Evolutionary conservation across 2,888 invertebrate species (phyloP), one percentile per base, ranked within the genome.

Genomic region (Hoplodrina blanda): DNA sequence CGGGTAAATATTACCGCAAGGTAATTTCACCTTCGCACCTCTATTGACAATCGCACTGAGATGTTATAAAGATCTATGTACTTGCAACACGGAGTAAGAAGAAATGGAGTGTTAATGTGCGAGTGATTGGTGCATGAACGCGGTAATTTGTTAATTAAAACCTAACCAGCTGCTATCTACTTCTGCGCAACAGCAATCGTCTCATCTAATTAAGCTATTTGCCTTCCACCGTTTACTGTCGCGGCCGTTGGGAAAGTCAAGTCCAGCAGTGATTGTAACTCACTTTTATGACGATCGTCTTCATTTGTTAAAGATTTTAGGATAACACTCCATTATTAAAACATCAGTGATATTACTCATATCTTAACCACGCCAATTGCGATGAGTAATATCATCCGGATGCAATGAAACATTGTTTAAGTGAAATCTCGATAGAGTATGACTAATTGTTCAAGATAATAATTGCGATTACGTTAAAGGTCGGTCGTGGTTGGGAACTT

Each of bases 321-420:
- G 13, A 11, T 13, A 78, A 8, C 50, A 57, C 76, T 76, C 76
- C 76, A 80, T 75, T 75, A 37, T 17, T 53, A 46, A 54, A 49
- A 30, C n/a, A 20, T 62, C 62, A 19, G 33, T n/a, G 41, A 4
- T 44, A 69, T 76, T 76, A 76, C 59, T 80, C 73, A 81, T 61
- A 69, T 33, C 63, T 53, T 49, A 83, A 76, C 25, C 53, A 76
- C 72, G 78, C 67, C 63, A 77, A 75, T 73, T 83, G 73, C 76
- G 78, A 76, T 88, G 87, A 87, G 81, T 86, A 86, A 88, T 66
- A 76, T 67, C 44, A 80, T 81, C 82, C 87, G 86, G 82, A 82
- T 80, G 81, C 73, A 84, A 81, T 78, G 77, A 69, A 71, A 69
- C 71, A 67, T 81, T 76, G 73, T 64, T 63, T 59, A 59, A 80